Percentiles rank a stretch among this genome's conserved stretches.
Conservation (phyloP, 2,888 invertebrate genomes). For the Folsomia manolachei region DNA sequence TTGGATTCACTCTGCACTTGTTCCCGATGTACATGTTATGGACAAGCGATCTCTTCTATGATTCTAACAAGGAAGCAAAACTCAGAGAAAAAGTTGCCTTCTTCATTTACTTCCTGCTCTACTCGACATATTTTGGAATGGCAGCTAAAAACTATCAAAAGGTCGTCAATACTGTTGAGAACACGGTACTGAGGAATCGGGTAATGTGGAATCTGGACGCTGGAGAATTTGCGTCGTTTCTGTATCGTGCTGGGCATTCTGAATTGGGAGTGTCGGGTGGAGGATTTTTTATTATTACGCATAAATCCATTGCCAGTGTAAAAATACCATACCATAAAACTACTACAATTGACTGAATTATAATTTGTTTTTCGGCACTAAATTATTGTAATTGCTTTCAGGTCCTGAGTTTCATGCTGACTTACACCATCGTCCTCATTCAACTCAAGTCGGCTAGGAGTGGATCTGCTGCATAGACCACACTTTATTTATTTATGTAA, state of each 20-base stretch:
- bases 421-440: background rate
- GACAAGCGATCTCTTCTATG: background rate
- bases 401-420: background rate
- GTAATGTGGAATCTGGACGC: background rate
- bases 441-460: background rate
- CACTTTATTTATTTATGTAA: too few species aligned
- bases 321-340: too few species aligned
- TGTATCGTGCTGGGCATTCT: background rate
- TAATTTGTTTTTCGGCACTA: background rate
- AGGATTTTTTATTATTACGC: background rate
- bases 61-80: background rate
- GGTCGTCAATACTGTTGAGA: background rate
- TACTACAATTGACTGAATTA: background rate
- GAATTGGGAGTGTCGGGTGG: background rate
- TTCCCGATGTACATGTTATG: background rate
- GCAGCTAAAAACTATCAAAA: background rate
- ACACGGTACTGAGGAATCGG: background rate
- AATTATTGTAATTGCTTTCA: background rate
- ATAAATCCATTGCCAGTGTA: background rate
- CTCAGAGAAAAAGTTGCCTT: background rate
- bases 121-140: background rate
- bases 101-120: background rate
- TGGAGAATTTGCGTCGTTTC: background rate
- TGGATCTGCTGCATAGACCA: background rate
- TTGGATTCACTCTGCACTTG: background rate